These are phyloP conservation scores for Salvelinus alpinus DNA, from an alignment of 2,113 vertebrate species.

Conservation along the genomic window DNA sequence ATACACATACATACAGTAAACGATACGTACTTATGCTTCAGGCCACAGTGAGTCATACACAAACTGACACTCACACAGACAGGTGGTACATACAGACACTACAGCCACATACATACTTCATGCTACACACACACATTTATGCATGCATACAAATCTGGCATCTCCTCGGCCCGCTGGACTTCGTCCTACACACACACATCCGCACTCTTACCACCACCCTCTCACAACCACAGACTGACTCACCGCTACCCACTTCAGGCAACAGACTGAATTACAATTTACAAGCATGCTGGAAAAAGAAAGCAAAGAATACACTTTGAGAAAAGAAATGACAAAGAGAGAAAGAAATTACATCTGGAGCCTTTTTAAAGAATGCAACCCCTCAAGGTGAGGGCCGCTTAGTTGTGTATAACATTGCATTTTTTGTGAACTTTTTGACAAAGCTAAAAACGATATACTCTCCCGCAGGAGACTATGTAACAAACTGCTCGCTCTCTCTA, in stretches of 20 bases:
- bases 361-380: conserved; percentile 40
- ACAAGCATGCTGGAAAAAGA: conserved; percentile 53
- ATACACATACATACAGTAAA: background rate
- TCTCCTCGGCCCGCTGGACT: background rate
- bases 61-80: conserved; percentile 16
- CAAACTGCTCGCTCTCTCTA: conserved; percentile 40
- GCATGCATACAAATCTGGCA: background rate
- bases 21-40: background rate
- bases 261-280: conserved; percentile 40
- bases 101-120: background rate
- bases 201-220: background rate
- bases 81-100: background rate
- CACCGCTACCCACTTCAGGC: conserved; percentile 48
- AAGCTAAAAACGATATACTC: conserved; percentile 37
- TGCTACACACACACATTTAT: background rate
- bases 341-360: conserved; percentile 31
- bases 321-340: conserved; percentile 40
- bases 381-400: conserved; percentile 29
- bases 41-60: background rate
- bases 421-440: conserved; percentile 43
- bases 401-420: conserved; percentile 42
- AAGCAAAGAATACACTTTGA: conserved; percentile 33
- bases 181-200: background rate
- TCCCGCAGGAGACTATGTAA: conserved; percentile 38
- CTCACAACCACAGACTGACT: conserved; percentile 25